These are phyloP conservation scores for Epsilonema sp. DNA, from an alignment of 2,888 invertebrate genomes.

Conservation along the genomic window DNA sequence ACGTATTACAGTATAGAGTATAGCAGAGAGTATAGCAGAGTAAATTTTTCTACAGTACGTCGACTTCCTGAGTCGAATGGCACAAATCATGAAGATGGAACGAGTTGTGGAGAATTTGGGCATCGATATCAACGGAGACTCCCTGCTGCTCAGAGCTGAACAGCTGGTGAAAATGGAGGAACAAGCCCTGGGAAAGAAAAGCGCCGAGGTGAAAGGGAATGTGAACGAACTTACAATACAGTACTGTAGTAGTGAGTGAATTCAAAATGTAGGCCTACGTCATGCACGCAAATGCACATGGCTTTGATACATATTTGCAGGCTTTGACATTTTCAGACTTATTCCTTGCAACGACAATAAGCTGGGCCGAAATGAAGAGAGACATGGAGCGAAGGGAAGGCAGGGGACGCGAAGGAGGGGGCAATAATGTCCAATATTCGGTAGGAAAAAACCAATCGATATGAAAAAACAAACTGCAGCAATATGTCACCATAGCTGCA, in stretches of 20 bases:
- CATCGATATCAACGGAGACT: constrained; percentile 59
- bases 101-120: constrained; percentile 59
- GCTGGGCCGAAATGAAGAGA: constrained; percentile 49
- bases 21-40: constrained; percentile 20
- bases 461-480: no score
- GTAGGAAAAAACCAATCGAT: no score
- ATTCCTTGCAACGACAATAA: not conserved
- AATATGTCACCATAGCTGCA: no score
- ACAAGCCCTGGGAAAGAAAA: constrained; percentile 63
- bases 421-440: no score
- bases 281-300: no score
- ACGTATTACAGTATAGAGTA: constrained; percentile 41
- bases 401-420: constrained; percentile 64
- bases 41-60: constrained; percentile 44
- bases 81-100: constrained; percentile 61
- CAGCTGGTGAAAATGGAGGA: constrained; percentile 58
- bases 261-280: no score
- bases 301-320: no score
- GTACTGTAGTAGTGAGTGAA: no score
- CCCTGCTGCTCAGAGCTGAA: constrained; percentile 60
- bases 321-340: not conserved
- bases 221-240: no score
- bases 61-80: constrained; percentile 59
- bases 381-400: constrained; percentile 69
- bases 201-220: constrained; percentile 64